A percentile compares a stretch with the other conserved stretches of the same genome.
Evolutionary conservation across 2,113 vertebrate species (phyloP).

Genomic region (Galeopterus variegatus): DNA sequence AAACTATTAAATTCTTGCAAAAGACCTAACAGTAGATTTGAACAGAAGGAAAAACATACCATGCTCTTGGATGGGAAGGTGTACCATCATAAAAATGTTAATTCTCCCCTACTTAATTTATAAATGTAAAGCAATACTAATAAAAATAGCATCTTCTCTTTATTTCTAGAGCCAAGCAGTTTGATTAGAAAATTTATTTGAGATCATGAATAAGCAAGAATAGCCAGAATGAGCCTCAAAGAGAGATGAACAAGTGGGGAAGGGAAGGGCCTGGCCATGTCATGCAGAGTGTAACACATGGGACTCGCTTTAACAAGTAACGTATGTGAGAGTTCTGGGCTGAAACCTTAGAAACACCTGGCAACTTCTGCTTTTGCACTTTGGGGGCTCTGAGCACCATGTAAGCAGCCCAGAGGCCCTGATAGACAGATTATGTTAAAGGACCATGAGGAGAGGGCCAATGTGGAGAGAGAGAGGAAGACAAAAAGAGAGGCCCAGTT

Average conservation of each 20-base stretch:
- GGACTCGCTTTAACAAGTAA: not conserved
- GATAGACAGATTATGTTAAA: not conserved
- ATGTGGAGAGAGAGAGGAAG: not conserved
- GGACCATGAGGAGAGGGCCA: not conserved
- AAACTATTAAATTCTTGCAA: not conserved
- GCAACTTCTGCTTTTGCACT: not conserved
- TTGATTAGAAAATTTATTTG: not conserved
- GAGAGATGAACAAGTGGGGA: not conserved
- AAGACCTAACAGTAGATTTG: not conserved
- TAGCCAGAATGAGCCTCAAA: not conserved
- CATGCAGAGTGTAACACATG: not conserved
- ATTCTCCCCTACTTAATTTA: not conserved
- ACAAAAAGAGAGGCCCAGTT: not conserved
- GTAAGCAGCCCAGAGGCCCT: not conserved
- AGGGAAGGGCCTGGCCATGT: not conserved
- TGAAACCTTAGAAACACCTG: not conserved
- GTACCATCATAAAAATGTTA: not conserved
- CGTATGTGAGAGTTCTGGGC: not conserved
- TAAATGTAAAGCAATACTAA: not conserved
- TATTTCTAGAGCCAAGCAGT: not conserved
- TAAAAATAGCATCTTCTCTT: not conserved
- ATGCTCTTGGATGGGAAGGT: not conserved
- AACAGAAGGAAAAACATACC: not conserved
- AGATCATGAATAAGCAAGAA: not conserved
- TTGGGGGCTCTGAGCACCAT: not conserved